A percentile compares a stretch with the other conserved stretches of the same genome.
phyloP scores from a whole-genome alignment of 2,113 vertebrate genomes.

The Oncorhynchus keta region DNA sequence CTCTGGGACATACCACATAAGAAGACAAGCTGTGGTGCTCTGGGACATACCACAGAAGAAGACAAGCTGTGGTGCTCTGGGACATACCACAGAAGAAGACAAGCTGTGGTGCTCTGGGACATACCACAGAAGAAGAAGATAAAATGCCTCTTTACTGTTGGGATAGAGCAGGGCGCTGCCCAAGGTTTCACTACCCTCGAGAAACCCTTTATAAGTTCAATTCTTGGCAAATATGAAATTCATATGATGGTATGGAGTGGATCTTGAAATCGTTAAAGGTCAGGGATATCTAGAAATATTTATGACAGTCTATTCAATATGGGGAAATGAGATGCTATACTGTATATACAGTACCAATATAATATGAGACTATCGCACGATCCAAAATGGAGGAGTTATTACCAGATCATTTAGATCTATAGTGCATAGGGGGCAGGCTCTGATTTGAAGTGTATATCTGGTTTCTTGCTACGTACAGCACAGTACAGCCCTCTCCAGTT shows the following conservation, averaged over 20 bases:
- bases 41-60: not conserved
- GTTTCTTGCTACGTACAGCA: no score
- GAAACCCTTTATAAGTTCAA: not conserved
- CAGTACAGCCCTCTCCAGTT: no score
- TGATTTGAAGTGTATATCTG: no score
- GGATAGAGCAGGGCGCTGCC: conserved; percentile 16
- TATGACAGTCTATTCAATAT: not conserved
- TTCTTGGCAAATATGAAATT: not conserved
- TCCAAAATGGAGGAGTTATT: no score
- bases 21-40: conserved; percentile 27
- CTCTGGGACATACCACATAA: conserved; percentile 48
- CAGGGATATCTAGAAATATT: not conserved
- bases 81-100: conserved; percentile 46
- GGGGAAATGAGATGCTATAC: not conserved
- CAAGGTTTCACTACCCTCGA: not conserved
- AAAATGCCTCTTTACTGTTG: not conserved
- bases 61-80: conserved; percentile 38
- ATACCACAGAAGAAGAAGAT: not conserved
- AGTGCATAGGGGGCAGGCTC: no score
- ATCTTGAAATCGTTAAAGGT: not conserved
- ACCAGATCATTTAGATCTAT: no score
- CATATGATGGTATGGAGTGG: not conserved
- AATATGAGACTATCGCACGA: no score
- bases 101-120: no score
- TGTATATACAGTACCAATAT: no score